Evolutionary conservation across 2,113 vertebrate species (phyloP).

Genomic region (Neogale vison): DNA sequence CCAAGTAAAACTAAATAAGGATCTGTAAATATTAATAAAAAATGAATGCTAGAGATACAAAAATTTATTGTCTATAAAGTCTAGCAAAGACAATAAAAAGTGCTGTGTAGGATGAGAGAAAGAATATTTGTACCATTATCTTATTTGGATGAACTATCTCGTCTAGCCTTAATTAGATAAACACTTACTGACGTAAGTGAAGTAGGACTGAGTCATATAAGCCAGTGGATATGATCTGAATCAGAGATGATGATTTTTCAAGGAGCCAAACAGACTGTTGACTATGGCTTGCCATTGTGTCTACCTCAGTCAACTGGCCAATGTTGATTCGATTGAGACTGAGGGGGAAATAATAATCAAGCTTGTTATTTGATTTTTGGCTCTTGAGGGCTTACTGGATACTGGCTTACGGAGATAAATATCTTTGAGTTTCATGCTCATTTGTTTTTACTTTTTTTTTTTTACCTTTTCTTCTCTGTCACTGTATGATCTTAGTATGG

Average conservation of each 20-base stretch:
- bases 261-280: background rate
- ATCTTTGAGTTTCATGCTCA: background rate
- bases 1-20: background rate
- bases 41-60: background rate
- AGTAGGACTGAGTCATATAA: background rate
- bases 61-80: background rate
- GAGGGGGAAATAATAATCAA: background rate
- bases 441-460: background rate
- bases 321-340: background rate
- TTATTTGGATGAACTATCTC: background rate
- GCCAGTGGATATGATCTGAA: background rate
- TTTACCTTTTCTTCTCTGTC: background rate
- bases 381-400: background rate
- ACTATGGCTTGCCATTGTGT: background rate
- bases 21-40: background rate
- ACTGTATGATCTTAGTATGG: background rate
- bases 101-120: background rate
- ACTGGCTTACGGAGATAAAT: fast-evolving
- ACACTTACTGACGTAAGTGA: background rate
- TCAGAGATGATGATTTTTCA: background rate
- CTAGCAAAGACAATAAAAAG: background rate
- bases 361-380: background rate
- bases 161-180: background rate
- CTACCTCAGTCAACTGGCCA: background rate
- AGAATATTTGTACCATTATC: background rate